Evolutionary conservation across 2,113 vertebrate genomes (phyloP), one percentile per base, ranked within the genome.

Genomic region (Ariopsis seemanni): DNA sequence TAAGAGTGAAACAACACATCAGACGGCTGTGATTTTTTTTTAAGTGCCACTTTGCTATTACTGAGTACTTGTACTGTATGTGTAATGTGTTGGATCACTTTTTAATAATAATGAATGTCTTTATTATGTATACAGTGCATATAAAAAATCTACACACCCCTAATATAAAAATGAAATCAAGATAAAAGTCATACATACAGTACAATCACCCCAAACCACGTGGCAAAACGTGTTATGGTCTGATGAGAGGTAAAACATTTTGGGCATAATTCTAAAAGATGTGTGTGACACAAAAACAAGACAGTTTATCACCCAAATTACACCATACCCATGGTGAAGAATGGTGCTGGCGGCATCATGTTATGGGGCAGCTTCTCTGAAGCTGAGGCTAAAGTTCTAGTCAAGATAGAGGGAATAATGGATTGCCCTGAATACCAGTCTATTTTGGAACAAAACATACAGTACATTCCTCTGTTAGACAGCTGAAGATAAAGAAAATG

Each of bases 1-100:
- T 99, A 67, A 80, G 7, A 34, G 14, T 25, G 34, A 60, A 86
- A 74, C 14, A 83, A 57, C 53, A 65, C 7, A 42, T 22, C 5
- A 71, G 25, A 67, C 18, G 82, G 7, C 48, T 27, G 2, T 52
- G 25, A 11, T 34, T 25, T 55, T 7, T 42, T 42, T 42, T 42
- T 42, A 42, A 42, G 42, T 4, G 69, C 6, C n/a, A 12, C 48
- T 85, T 30, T 71, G 63, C 25, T 67, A 10, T 78, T 27, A 20
- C 12, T 62, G 5, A 86, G 10, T 42, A 42, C 60, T 20, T 25
- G 11, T 5, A 20, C 25, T 52, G 25, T n/a, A 83, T 27, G 15
- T 58, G 53, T 34, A 80, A 81, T 20, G 58, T 82, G 75, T 55
- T 77, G 22, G 10, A 52, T 20, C 11, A 12, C 22, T 77, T 77